Base-by-base conservation (phyloP, 2,797 vertebrate genomes). In the Tapirus indicus region DNA sequence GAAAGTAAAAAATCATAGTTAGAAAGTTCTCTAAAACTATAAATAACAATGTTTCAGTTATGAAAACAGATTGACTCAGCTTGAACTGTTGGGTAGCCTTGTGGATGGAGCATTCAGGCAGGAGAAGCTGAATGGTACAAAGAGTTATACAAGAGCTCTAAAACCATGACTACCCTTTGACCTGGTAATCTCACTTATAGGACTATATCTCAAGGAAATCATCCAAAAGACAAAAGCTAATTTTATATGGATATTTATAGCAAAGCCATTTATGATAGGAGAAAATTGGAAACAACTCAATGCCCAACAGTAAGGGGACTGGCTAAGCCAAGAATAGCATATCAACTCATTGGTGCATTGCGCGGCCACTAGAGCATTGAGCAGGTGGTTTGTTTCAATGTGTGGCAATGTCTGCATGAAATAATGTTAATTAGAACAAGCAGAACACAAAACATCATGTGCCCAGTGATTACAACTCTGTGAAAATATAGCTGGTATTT, bases 401-500 rank as follows among this genome's bases (percentile, higher is more conserved):
- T 72, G 27, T 90, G 62, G 17, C 71, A 91, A 92, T 77, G 20
- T 92, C 66, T 88, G 82, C 93, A 66, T 58, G 62, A 92, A 94
- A 92, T 90, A 92, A 92, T 52, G 14, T 62, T 95, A 91, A 94
- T 74, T 96, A 68, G 52, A 74, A 91, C 91, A 94, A 72, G 17
- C 9, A 52, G 54, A 69, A 84, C 44, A 69, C n/a, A 75, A 86
- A 97, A 85, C 16, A 79, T 83, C 32, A 66, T 20, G 75, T 12
- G 35, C 9, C 25, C 20, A 62, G 35, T 62, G 85, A 92, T 92
- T 83, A 47, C 49, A 96, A 54, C 44, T 86, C 52, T 32, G 18
- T 71, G 25, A 92, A 91, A 96, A 82, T 84, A 49, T 92, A 86
- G 71, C 80, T 97, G 88, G 32, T 88, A 78, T 90, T 95, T 82